Conservation (phyloP, 2,113 vertebrate species). For the Bos javanicus region DNA sequence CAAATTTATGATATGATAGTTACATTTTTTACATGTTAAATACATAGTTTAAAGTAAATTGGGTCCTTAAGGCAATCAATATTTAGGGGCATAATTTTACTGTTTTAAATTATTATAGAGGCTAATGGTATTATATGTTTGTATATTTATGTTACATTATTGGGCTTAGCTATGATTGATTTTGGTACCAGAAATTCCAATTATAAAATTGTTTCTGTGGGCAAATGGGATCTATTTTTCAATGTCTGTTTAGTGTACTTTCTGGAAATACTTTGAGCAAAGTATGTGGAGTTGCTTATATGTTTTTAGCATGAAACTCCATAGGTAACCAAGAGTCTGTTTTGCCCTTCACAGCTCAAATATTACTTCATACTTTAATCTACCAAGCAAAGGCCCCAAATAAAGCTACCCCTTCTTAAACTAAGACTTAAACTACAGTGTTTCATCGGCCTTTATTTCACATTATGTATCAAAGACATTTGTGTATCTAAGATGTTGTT, state of each 20-base stretch:
- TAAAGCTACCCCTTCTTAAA: not conserved
- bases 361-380: slow-evolving; percentile 17
- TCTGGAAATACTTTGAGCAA: slow-evolving; percentile 4
- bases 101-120: slow-evolving; percentile 20
- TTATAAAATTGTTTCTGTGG: slow-evolving; percentile 32
- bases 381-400: not conserved
- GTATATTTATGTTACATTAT: not conserved
- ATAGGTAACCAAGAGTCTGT: not conserved
- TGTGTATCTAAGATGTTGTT: not conserved
- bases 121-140: not conserved
- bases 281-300: not conserved
- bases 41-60: not conserved
- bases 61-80: not conserved
- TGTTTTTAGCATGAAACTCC: not conserved
- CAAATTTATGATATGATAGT: not conserved
- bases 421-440: not conserved
- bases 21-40: not conserved
- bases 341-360: not conserved
- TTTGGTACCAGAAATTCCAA: not conserved
- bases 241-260: not conserved
- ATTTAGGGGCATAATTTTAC: slow-evolving; percentile 9
- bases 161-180: slow-evolving; percentile 9
- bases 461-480: not conserved
- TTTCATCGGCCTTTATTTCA: slow-evolving; percentile 10
- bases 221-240: not conserved